Conservation (phyloP, 2,113 vertebrate species). For the Ibidorhyncha struthersii region DNA sequence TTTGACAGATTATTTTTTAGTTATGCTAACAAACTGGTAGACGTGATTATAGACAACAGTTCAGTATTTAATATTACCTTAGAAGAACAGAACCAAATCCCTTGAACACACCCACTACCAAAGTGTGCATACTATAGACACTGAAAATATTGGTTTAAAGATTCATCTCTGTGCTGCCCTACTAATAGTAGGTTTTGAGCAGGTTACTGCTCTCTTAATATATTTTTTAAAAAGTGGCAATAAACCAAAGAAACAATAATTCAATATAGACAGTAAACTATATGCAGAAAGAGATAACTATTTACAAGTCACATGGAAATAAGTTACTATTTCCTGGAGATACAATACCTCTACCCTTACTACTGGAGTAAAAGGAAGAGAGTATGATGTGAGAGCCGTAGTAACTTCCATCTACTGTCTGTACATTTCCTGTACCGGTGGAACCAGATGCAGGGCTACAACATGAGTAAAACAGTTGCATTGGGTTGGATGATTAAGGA, state of each 20-base stretch:
- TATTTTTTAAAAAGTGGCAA: background rate
- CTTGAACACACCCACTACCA: background rate
- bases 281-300: background rate
- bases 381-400: background rate
- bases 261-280: background rate
- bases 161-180: background rate
- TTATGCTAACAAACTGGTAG: conserved; percentile 38
- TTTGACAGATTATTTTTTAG: conserved; percentile 56
- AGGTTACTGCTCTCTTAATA: background rate
- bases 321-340: background rate
- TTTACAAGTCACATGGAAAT: background rate
- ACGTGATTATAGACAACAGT: background rate
- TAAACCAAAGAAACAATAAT: background rate
- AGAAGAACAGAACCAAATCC: background rate
- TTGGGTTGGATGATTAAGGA: background rate
- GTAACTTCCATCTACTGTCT: background rate
- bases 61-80: background rate
- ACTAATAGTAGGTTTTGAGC: background rate
- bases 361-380: background rate
- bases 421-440: background rate
- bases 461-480: background rate
- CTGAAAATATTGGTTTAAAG: background rate
- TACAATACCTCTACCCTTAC: background rate
- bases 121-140: background rate
- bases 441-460: background rate